These are phyloP conservation scores for Chelonia mydas DNA, from an alignment of 2,797 vertebrate species.

Conservation along the genomic window DNA sequence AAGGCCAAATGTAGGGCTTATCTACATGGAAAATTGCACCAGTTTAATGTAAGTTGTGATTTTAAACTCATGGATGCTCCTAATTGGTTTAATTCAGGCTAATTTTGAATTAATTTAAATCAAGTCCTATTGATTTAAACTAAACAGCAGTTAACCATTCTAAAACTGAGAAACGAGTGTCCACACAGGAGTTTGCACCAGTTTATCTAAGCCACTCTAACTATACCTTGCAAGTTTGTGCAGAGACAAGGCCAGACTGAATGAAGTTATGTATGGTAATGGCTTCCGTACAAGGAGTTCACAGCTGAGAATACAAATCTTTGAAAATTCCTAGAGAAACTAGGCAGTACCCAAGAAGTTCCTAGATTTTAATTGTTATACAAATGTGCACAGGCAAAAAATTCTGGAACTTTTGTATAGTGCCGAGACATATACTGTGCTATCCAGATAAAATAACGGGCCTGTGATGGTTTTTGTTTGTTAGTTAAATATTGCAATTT, in stretches of 20 bases:
- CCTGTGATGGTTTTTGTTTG: background rate
- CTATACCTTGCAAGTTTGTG: background rate
- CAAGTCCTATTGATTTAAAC: background rate
- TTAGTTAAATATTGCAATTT: background rate
- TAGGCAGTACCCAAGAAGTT: background rate
- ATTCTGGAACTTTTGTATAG: background rate
- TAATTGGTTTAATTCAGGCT: background rate
- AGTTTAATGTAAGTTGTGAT: background rate
- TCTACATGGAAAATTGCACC: background rate
- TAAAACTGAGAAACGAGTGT: background rate
- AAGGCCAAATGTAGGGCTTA: background rate
- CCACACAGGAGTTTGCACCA: background rate
- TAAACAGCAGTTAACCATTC: background rate
- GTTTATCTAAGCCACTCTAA: background rate
- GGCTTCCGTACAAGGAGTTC: background rate
- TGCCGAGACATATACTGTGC: rapidly evolving
- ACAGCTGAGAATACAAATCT: background rate
- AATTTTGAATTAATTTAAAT: background rate
- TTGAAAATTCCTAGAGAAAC: background rate
- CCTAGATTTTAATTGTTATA: background rate
- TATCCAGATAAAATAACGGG: rapidly evolving
- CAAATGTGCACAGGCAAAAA: rapidly evolving
- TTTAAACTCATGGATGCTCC: background rate
- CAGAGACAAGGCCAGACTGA: background rate
- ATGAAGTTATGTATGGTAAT: background rate